Evolutionary conservation across 2,113 vertebrate species (phyloP), one percentile per base, ranked within the genome.

Genomic region (Corythornis vintsioides): DNA sequence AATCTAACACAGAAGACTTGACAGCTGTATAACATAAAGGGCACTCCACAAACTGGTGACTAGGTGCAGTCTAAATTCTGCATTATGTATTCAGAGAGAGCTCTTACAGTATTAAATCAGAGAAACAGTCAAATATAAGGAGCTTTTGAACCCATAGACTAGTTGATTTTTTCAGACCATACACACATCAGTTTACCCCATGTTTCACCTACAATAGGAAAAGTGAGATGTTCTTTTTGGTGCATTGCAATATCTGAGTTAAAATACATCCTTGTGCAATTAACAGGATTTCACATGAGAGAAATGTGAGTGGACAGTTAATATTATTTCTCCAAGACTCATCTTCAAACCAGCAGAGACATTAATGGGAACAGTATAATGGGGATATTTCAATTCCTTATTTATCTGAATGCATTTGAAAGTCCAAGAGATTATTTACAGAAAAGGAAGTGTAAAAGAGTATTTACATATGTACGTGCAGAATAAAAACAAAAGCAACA

Each of bases 1-100:
- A 95, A 64, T 96, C 92, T 61, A 93, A 80, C 78, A 91, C 48
- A 89, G 83, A 82, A 78, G 63, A 71, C 43, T 60, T 94, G 95
- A 94, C 88, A 93, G 88, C 63, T 86, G 63, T 66, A 17, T 53
- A 91, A 91, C n/a, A 64, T 70, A 76, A 87, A 90, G 81, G 47
- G 59, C 71, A 92, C 45, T 86, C 26, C 3, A 13, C 53, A 94
- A 95, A 92, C 56, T 25, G 29, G 38, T 69, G 65, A 64, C 22
- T 84, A 66, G 38, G 26, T 75, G 31, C 56, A 83, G 45, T 83
- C 72, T 73, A 59, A 88, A 93, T 90, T 88, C 79, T 73, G 28
- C 28, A 66, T 92, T 81, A 81, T 0, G 0, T 42, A 57, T 79
- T 93, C 87, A 70, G 38, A 67, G 31, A 52, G 22, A 50, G 18